Evolutionary conservation across 1,140 invertebrate species (phyloP), one percentile per base, ranked within the genome.

Genomic region (Nebria ingens): DNA sequence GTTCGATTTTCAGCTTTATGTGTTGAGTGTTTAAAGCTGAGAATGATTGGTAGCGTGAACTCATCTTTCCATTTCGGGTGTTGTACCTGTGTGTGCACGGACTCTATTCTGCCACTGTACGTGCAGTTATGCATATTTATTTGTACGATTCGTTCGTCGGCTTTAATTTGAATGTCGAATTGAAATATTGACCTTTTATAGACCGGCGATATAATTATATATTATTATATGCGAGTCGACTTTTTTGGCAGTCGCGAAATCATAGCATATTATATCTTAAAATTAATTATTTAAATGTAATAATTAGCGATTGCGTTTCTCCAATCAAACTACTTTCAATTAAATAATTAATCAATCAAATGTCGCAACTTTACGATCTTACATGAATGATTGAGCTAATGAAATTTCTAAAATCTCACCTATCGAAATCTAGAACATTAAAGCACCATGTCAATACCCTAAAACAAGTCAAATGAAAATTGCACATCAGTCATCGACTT

Each of bases 111-210:
- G 40, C 40, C 40, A 45, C 40, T 45, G 40, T 45, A 11, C 40
- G 15, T 17, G 40, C 15, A 45, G 6, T 45, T 45, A 45, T 45
- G 40, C 40, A 45, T 45, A 45, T 45, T 34, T 45, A 45, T 45
- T 45, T 17, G 6, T 45, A 45, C 40, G 40, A 45, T 45, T 45
- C 40, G 40, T 11, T n/a, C 3, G 6, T 45, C 40, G 17, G 6
- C 4, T 45, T 45, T 17, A 45, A 11, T 6, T 45, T 17, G 40
- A 45, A 45, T 45, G 6, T 45, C 40, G 40, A 45, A 11, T 45
- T 45, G 40, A 45, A 45, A 45, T 45, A 45, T 45, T 3, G 40
- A 45, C 4, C 15, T 45, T 45, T 45, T n/a, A n/a, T n/a, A n/a
- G n/a, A n/a, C n/a, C n/a, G n/a, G n/a, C n/a, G n/a, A n/a, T n/a